Evolutionary conservation across 2,888 invertebrate genomes (phyloP), one percentile per base, ranked within the genome.

Genomic region (Tethea ocularis): DNA sequence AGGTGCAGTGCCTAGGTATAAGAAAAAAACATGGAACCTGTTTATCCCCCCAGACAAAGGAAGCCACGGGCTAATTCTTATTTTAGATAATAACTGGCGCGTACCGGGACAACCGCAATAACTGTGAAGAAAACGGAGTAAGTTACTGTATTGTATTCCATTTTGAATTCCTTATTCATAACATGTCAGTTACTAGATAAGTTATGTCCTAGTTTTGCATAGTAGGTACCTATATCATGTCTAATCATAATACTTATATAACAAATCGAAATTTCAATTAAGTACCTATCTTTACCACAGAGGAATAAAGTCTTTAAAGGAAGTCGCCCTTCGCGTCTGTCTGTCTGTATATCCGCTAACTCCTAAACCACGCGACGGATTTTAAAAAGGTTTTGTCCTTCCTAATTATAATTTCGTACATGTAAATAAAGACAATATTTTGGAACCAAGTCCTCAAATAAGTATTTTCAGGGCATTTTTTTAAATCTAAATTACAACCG

Each of bases 191-290:
- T 46, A 20, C 46, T 46, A 46, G 46, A 46, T 46, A 46, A 20
- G 46, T 46, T 46, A 46, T 46, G 46, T 46, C 46, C 46, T 46
- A 46, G 46, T 46, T 46, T 46, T 20, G 46, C 8, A 46, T 46
- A 46, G n/a, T n/a, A n/a, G n/a, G n/a, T n/a, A n/a, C n/a, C 2
- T 46, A 17, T 20, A 46, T 20, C 46, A 46, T 46, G n/a, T 46
- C 41, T 41, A 41, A 41, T 41, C 46, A 46, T 46, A 46, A 46
- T 46, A n/a, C n/a, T n/a, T n/a, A 46, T 20, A 46, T 46, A 46
- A 46, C 46, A 17, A 52, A 24, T 52, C 26, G 24, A 23, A 52
- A 23, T 24, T n/a, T 52, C 2, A 13, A 24, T 23, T 52, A 24
- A n/a, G 23, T 51, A 29, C 7, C 26, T 26, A 13, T 51, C 13